These are phyloP conservation scores for Tangara arthus DNA, from an alignment of 2,797 vertebrate genomes.

Conservation along the genomic window DNA sequence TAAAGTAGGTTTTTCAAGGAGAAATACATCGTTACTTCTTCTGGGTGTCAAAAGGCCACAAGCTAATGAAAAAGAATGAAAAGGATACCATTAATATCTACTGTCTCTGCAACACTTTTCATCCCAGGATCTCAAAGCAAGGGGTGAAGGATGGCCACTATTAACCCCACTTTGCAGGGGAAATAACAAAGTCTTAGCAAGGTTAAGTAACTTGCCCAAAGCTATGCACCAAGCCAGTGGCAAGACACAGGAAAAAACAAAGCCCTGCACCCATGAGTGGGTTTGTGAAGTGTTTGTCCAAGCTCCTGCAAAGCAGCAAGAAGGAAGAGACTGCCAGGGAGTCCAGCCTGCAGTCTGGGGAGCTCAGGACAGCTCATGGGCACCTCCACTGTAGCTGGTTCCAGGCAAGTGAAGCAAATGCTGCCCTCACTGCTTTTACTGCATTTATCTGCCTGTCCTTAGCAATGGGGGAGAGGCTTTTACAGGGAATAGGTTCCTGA, in stretches of 20 bases:
- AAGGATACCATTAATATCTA: constrained; percentile 7
- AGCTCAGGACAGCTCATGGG: rapidly evolving
- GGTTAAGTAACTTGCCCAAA: constrained; percentile 42
- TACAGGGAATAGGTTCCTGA: background rate
- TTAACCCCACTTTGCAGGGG: constrained; percentile 47
- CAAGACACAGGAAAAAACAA: background rate
- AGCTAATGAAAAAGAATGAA: constrained; percentile 45
- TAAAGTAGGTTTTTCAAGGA: constrained; percentile 32
- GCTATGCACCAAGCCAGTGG: background rate
- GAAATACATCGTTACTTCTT: constrained; percentile 24
- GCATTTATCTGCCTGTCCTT: background rate
- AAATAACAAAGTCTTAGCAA: constrained; percentile 17
- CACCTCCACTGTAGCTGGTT: background rate
- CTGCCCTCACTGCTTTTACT: background rate
- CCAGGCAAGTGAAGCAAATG: background rate
- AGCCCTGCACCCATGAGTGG: background rate
- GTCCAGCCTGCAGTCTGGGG: background rate
- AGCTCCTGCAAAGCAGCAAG: background rate
- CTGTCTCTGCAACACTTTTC: constrained; percentile 20
- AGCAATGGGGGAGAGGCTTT: background rate
- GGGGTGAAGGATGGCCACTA: constrained; percentile 4
- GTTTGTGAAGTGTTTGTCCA: background rate
- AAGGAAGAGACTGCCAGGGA: background rate
- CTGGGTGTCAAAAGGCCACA: constrained; percentile 38
- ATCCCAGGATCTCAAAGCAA: constrained; percentile 17